A percentile compares a stretch with the other conserved stretches of the same genome.
Evolutionary conservation across 30 jellyfish, hydroid and myxozoan genomes (phyloP).

Genomic region (Chrysaora quinquecirrha): DNA sequence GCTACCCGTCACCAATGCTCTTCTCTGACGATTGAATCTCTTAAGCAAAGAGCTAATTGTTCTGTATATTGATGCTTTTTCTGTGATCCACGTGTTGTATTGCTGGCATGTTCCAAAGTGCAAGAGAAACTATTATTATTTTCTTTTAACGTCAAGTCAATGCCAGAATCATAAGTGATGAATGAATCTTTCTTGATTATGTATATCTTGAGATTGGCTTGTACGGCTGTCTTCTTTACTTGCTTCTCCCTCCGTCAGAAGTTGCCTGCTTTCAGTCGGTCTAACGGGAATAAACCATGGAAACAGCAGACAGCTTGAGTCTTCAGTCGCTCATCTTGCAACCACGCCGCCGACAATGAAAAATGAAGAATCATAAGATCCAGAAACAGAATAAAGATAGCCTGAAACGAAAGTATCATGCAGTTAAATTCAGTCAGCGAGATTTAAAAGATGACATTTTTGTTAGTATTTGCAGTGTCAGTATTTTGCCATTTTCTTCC

Average conservation of each 20-base stretch:
- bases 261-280: conserved; percentile 4
- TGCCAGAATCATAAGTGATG: conserved; percentile 30
- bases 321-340: too few species aligned
- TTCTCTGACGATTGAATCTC: conserved; percentile 28
- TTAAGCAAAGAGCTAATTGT: conserved; percentile 5
- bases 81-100: background rate
- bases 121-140: too few species aligned
- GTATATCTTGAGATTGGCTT: conserved; percentile 9
- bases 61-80: background rate
- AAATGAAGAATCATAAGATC: conserved; percentile 60
- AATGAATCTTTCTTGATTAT: conserved; percentile 54
- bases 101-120: too few species aligned
- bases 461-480: too few species aligned
- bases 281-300: conserved; percentile 61
- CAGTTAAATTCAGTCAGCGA: too few species aligned
- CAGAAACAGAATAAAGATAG: conserved; percentile 48
- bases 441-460: too few species aligned
- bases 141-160: too few species aligned
- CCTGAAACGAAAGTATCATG: too few species aligned
- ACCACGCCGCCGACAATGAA: conserved; percentile 55
- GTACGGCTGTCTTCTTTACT: background rate
- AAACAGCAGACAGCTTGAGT: conserved; percentile 50
- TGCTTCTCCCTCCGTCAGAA: conserved; percentile 2
- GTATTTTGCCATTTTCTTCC: too few species aligned
- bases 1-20: conserved; percentile 35